Evolutionary conservation across 2,797 vertebrate species (phyloP), one percentile per base, ranked within the genome.

Genomic region (Loriculus beryllinus): DNA sequence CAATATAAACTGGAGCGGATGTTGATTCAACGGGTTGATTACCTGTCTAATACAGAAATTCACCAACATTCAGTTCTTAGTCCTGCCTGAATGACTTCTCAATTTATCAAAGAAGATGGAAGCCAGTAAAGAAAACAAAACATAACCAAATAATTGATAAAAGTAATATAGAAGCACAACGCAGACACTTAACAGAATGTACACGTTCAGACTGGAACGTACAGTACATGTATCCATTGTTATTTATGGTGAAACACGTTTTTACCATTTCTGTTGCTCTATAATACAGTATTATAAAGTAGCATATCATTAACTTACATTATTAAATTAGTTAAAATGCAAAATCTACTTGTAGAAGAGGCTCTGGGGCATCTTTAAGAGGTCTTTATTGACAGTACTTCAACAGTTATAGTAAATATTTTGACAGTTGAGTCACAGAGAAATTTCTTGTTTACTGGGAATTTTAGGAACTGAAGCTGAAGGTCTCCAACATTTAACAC

Each of bases 341-440:
- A 95, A 84, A 93, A 51, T 70, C 45, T 94, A 91, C 71, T 85
- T 75, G 40, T 29, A 91, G 72, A 67, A 94, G 49, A 71, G 75
- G 77, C 63, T 86, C 68, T 80, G 74, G 82, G 68, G 88, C 69
- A 54, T 67, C 79, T 93, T 85, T 45, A 86, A 60, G 92, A 92
- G 81, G 22, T 77, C 18, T 29, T 63, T 33, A 70, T 82, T 80
- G 92, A 78, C 92, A 83, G 48, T 77, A 77, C 72, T 93, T 92
- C 43, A 95, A 84, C 88, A 94, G 88, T 78, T 91, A 39, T 51
- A 4, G 0, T 95, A 97, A 97, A 97, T 97, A 92, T 95, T 97
- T 96, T 96, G 96, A 93, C 76, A 94, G 54, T 78, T 88, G 93
- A 94, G 93, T 95, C 92, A 95, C 39, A 75, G 83, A 79, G 87